phyloP scores from a whole-genome alignment of 1,140 invertebrate genomes.

The Lucilia cuprina region DNA sequence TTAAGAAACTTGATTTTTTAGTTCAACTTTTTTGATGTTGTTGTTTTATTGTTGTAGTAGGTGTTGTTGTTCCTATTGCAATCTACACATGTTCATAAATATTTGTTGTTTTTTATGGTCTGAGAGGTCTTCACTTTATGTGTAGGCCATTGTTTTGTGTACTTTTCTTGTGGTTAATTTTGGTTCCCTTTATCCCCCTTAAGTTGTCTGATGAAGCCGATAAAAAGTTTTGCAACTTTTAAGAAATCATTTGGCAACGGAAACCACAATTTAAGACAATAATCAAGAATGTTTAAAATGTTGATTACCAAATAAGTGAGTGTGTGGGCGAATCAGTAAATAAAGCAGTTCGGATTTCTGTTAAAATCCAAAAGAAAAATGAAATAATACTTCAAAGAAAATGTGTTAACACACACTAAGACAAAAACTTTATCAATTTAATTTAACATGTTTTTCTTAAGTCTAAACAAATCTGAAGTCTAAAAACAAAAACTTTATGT shows the following conservation, averaged over 20 bases:
- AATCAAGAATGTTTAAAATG: constrained; percentile 26
- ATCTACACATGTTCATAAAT: not conserved
- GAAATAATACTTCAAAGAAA: not conserved
- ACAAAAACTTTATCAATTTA: constrained; percentile 4
- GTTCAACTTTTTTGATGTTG: constrained; percentile 8
- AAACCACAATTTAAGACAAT: constrained; percentile 34
- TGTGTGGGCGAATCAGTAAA: not conserved
- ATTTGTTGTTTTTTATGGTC: not conserved
- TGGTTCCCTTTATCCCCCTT: not conserved
- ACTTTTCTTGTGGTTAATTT: not conserved
- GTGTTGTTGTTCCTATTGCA: not conserved
- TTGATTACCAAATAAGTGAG: constrained; percentile 8
- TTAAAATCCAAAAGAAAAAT: not conserved
- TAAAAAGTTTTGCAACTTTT: not conserved
- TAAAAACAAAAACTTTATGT: too few relatives aligned
- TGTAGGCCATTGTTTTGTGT: not conserved
- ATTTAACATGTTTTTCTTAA: not conserved
- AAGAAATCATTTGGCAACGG: constrained; percentile 13
- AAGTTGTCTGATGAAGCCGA: not conserved
- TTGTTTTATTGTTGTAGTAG: not conserved
- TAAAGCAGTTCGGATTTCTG: not conserved
- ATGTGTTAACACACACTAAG: not conserved
- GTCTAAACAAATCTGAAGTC: not conserved
- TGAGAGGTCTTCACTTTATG: not conserved
- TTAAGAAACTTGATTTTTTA: constrained; percentile 10